Evolutionary conservation across 35 echinoderm and acorn worm genomes (phyloP).

Genomic region (Stichopus chloronotus): DNA sequence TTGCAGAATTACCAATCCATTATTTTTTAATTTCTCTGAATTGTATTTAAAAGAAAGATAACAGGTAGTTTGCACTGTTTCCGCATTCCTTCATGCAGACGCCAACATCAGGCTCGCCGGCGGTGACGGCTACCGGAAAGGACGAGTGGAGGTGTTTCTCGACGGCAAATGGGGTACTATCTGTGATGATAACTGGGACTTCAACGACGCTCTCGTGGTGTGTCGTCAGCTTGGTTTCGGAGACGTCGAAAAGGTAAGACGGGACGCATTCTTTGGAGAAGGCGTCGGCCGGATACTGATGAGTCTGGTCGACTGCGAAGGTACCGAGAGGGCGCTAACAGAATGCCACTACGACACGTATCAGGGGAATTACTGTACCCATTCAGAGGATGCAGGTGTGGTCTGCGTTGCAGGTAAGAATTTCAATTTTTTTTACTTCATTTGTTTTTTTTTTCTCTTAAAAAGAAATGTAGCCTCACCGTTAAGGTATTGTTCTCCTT

Average conservation of each 20-base stretch:
- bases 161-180: constrained; percentile 34
- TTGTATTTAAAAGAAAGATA: too few relatives aligned
- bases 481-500: too few relatives aligned
- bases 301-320: neutral
- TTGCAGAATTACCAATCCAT: too few relatives aligned
- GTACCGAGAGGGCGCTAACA: neutral
- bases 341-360: neutral
- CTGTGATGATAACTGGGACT: constrained; percentile 27
- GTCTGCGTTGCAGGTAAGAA: too few relatives aligned
- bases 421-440: too few relatives aligned
- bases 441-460: too few relatives aligned
- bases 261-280: neutral
- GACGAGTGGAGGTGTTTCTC: constrained; percentile 43
- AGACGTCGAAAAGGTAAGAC: neutral
- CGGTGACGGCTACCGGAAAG: neutral
- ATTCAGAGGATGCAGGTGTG: neutral
- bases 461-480: too few relatives aligned
- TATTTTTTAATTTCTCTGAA: too few relatives aligned
- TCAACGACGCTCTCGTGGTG: constrained; percentile 14
- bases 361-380: neutral
- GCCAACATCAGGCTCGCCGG: neutral
- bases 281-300: neutral
- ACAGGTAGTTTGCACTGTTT: too few relatives aligned
- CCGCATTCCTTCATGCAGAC: too few relatives aligned
- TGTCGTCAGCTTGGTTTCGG: constrained; percentile 62